Base-by-base conservation (phyloP, 2,888 invertebrate species). In the Nipponacmea schrenckii region DNA sequence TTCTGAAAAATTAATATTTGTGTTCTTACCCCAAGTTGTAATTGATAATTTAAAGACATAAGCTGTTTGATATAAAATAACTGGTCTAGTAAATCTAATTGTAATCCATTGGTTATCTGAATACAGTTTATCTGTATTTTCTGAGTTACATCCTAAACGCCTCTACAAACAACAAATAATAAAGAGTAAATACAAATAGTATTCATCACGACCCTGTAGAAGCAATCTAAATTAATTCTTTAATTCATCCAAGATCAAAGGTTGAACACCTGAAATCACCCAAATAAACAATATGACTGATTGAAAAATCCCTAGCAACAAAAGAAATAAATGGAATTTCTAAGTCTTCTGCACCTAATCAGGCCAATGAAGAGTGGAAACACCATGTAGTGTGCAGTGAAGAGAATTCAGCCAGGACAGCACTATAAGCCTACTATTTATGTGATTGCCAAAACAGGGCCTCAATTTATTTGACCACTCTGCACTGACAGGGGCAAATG, bases 21-120 rank as follows among this genome's bases (percentile, higher is more conserved):
- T 56, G 10, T 12, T 79, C 83, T 83, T 77, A 85, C 85, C 77
- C 70, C 77, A 84, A 27, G 82, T 76, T 50, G 75, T 78, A n/a
- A 84, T 76, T 68, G 74, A 76, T 10, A 85, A 74, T 4, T 67
- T 74, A 63, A 83, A 81, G 68, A 79, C 78, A 71, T 81, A 81
- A 0, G 73, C 80, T 50, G 81, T 77, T 44, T 77, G 74, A 68
- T 79, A 81, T 8, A 78, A 63, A 2, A 71, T 63, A 39, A 71
- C 64, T 3, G 82, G 79, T 24, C 81, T 74, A 5, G 77, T 76
- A 45, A 84, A 77, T 15, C 73, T 65, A 4, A 85, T 65, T 0
- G 83, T 82, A 27, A 81, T 76, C 15, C 74, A 64, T 2, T 77
- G 69, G 4, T 72, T 74, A 39, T 77, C 80, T 1, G 82, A 77